Base-by-base conservation (phyloP, 2,888 invertebrate species). In the Parasteatoda lunata region DNA sequence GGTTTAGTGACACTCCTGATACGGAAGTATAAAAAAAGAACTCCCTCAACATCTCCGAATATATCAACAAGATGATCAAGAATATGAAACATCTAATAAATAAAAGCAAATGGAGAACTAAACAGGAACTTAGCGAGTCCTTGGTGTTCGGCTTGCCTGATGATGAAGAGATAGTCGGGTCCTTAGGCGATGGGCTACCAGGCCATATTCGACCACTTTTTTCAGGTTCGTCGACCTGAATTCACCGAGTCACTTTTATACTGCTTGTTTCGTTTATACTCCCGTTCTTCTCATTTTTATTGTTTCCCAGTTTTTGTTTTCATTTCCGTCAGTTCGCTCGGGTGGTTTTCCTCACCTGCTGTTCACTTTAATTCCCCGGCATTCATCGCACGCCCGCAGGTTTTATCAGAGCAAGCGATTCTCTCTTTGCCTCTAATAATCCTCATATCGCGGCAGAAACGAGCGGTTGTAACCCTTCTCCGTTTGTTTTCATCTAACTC, bases 171-270 rank as follows among this genome's bases (percentile, higher is more conserved):
- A 59, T 64, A 13, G 72, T 77, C 73, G 84, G 80, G 70, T 49
- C 88, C 76, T n/a, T 47, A 79, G 83, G 88, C 88, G 88, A 88
- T 88, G 88, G 88, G 83, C 88, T 79, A 88, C 81, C 69, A 66
- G 86, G 86, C 77, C 86, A 85, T 68, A 72, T 68, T 69, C 88
- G 88, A 79, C 80, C 88, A 88, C 70, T 72, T 86, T 30, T 80
- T 73, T 82, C 83, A 88, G 88, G 88, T 88, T 88, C 83, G 88
- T 72, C 83, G 88, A 83, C 88, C 82, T 78, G 79, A 54, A 71
- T 84, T 77, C 71, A 86, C 79, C 85, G 85, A 76, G 76, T 70
- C 76, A n/a, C n/a, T n/a, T n/a, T n/a, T n/a, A n/a, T n/a, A n/a
- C n/a, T n/a, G 76, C 68, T 86, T 71, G 45, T 77, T 72, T 66